Conservation (phyloP, 2,888 invertebrate genomes). For the Tinea semifulvella region DNA sequence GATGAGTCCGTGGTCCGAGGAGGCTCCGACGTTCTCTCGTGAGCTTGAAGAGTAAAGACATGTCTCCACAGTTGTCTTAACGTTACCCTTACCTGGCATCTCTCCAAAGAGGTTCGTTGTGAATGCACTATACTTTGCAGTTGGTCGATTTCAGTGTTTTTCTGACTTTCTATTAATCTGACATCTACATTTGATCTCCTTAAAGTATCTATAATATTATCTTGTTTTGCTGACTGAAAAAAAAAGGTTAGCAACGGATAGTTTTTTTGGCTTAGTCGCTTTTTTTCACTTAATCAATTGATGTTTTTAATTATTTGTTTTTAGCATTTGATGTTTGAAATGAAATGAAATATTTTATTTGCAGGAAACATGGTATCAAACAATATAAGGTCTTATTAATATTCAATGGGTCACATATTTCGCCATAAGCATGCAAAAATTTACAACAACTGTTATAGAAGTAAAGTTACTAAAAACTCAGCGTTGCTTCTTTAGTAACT, state of each 20-base stretch:
- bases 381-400: too few species aligned
- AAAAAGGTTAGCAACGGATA: neutral
- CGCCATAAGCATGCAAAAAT: too few species aligned
- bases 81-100: conserved; percentile 32
- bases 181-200: conserved; percentile 41
- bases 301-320: neutral
- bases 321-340: neutral
- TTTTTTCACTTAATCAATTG: neutral
- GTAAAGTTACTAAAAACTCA: too few species aligned
- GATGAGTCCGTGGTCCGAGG: too few species aligned
- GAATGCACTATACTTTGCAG: conserved; percentile 33
- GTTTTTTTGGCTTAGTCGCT: neutral
- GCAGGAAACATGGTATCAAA: too few species aligned
- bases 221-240: conserved; percentile 48
- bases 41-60: too few species aligned
- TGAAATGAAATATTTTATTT: too few species aligned
- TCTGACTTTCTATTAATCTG: conserved; percentile 35
- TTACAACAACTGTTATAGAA: too few species aligned
- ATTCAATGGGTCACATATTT: too few species aligned
- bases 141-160: conserved; percentile 31
- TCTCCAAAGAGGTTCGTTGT: conserved; percentile 37
- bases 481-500: too few species aligned
- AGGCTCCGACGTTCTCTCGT: too few species aligned
- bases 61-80: too few species aligned
- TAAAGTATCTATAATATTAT: conserved; percentile 42